phyloP scores from a whole-genome alignment of 1,140 invertebrate species.

The Paramacrobiotus metropolitanus region DNA sequence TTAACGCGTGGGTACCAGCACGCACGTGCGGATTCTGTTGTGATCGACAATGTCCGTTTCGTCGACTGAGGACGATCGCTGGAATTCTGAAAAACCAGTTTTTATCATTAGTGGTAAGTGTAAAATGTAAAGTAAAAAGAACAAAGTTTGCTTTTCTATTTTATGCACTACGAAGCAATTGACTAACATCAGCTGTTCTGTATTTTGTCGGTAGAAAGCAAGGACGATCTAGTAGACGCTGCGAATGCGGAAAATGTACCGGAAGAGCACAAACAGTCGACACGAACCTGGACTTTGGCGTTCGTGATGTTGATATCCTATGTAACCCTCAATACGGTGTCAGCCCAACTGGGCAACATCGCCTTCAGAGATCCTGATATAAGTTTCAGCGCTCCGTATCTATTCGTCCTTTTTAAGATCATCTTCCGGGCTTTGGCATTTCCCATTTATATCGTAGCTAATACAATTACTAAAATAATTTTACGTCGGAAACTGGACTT shows the following conservation, averaged over 20 bases:
- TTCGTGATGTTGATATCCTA: not conserved
- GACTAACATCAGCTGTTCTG: too few species aligned
- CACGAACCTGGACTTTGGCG: not conserved
- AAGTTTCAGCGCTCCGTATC: not conserved
- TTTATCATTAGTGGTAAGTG: too few species aligned
- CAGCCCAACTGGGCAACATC: not conserved
- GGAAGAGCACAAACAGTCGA: not conserved
- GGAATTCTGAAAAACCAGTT: too few species aligned
- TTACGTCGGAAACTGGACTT: not conserved
- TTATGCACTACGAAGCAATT: too few species aligned
- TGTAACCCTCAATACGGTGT: not conserved
- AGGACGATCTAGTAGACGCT: too few species aligned
- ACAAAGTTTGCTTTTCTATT: too few species aligned
- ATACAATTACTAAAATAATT: not conserved
- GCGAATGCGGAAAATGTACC: not conserved
- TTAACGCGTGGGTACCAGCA: too few species aligned
- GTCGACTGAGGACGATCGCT: too few species aligned
- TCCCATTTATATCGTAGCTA: not conserved
- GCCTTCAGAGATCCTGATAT: not conserved
- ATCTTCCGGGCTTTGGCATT: not conserved
- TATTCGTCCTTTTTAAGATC: not conserved
- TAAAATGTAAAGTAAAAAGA: too few species aligned
- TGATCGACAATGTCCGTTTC: too few species aligned
- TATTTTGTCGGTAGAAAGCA: too few species aligned
- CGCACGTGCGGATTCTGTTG: too few species aligned